Evolutionary conservation across 2,113 vertebrate species (phyloP).

Genomic region (Hystrix cristata): DNA sequence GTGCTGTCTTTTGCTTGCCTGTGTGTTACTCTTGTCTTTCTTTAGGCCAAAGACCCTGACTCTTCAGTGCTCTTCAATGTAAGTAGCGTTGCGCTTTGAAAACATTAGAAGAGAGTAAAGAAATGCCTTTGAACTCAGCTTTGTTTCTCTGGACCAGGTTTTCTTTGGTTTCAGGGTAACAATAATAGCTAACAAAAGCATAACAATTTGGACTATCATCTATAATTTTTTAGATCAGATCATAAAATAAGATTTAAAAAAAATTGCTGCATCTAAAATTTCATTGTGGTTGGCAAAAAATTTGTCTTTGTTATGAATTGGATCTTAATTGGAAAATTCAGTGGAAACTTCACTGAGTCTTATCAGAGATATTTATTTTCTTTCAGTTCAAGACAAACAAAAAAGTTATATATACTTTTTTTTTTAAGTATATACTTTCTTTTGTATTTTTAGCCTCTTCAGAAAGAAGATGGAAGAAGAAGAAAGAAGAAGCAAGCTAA

Average conservation of each 20-base stretch:
- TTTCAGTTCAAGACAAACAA: constrained; percentile 70
- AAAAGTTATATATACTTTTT: constrained; percentile 37
- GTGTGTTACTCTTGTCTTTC: constrained; percentile 5
- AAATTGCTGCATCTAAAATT: constrained; percentile 71
- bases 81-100: constrained; percentile 8
- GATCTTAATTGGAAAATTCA: constrained; percentile 79
- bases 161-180: constrained; percentile 65
- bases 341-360: constrained; percentile 73
- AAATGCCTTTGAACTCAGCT: neutral
- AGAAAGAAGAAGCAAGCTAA: neutral
- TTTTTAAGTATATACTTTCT: constrained; percentile 20
- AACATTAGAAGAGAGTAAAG: neutral
- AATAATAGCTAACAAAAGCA: constrained; percentile 55
- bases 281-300: constrained; percentile 75
- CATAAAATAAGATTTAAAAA: constrained; percentile 56
- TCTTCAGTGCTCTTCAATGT: neutral
- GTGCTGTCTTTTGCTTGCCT: neutral
- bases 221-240: constrained; percentile 66
- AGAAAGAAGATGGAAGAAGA: constrained; percentile 36
- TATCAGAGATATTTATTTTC: constrained; percentile 72
- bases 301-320: constrained; percentile 33
- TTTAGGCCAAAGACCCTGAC: neutral
- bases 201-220: constrained; percentile 64
- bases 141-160: constrained; percentile 23
- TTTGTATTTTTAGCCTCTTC: constrained; percentile 44